Percentiles rank a stretch among this genome's conserved stretches.
Conservation (phyloP, 2,113 vertebrate species). For the Otis tarda region DNA sequence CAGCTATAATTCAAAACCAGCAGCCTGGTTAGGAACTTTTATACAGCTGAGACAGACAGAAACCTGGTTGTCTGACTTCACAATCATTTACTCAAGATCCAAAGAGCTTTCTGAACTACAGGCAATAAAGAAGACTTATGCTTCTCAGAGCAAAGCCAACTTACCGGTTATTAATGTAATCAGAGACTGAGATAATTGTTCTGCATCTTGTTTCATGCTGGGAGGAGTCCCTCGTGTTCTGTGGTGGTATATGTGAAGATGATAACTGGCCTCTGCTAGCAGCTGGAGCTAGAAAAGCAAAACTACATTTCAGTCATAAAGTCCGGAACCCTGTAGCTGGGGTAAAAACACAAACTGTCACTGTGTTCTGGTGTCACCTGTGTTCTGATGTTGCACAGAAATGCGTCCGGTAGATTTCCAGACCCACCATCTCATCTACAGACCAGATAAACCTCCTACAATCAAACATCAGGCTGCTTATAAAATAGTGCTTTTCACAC, state of each 20-base stretch:
- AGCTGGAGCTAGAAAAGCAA: neutral
- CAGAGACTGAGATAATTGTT: neutral
- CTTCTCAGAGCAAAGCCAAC: neutral
- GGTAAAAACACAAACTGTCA: neutral
- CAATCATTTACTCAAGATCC: neutral
- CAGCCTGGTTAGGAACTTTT: neutral
- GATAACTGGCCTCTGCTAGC: neutral
- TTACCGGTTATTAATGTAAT: neutral
- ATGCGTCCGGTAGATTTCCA: neutral
- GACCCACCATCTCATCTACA: neutral
- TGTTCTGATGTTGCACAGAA: neutral
- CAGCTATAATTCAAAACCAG: neutral
- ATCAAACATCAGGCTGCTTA: fast-evolving
- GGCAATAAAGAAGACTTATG: neutral
- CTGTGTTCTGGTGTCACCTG: neutral
- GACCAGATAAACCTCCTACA: neutral
- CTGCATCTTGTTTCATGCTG: neutral
- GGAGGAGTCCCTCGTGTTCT: neutral
- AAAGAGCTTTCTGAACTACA: neutral
- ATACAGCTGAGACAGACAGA: neutral
- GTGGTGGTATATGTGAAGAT: neutral
- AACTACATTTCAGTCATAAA: neutral
- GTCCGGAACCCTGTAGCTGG: neutral
- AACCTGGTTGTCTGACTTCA: neutral
- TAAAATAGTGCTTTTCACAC: neutral